Base-by-base conservation (phyloP, 2,113 vertebrate genomes). In the Asarcornis scutulata region DNA sequence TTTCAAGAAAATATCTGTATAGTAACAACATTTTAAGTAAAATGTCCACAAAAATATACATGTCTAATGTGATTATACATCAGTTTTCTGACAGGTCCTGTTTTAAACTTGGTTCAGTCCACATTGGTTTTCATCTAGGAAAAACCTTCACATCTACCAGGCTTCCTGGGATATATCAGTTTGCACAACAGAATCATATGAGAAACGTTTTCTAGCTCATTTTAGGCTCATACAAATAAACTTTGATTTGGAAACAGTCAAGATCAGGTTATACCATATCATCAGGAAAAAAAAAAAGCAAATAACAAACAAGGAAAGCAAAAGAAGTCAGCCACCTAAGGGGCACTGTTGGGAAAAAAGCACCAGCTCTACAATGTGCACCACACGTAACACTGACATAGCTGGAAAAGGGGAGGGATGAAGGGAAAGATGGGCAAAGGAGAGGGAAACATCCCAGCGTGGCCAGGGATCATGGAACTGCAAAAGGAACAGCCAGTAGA, bases 1-100 rank as follows among this genome's bases (percentile, higher is more conserved):
- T 97, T 97, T 98, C 97, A 98, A 98, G 98, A 98, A 98, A 98
- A 99, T 98, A 98, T 98, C 94, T 97, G 98, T 98, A 86, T 98
- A 98, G 97, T 98, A 97, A 97, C 98, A 98, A 98, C 97, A 98
- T 97, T 97, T 98, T 98, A 98, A 98, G 98, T 96, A 98, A 98
- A 98, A 98, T 95, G 92, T 95, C 67, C 95, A 97, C 87, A 97
- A 96, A 96, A 98, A 95, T 96, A 95, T 95, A 91, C 79, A 96
- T 46, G 81, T 95, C 83, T 98, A 97, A 97, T 97, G 94, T 96
- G 97, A 97, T 97, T 97, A 98, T 97, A 97, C 96, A 98, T 96
- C 98, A 96, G 53, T 96, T 94, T 94, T 83, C 62, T 11, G 15
- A 94, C 67, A 83, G 46, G 27, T 68, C 84, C 89, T 75, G 53